A percentile compares a stretch with the other conserved stretches of the same genome.
Conservation (phyloP, 92 coral and sea anemone genomes). For the Parazoanthus darwini region DNA sequence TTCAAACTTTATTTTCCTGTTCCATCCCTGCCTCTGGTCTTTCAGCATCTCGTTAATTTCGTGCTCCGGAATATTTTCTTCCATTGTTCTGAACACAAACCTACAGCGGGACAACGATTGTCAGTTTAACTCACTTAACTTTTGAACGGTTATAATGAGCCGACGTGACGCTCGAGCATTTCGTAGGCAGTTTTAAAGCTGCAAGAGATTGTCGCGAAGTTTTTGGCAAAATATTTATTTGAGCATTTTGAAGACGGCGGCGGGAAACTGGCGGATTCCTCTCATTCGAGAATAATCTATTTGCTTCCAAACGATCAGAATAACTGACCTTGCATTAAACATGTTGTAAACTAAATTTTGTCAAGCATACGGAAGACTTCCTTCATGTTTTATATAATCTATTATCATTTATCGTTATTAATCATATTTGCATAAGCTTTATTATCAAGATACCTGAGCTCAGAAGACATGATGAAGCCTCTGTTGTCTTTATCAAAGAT, state of each 20-base stretch:
- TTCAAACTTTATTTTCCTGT: constrained; percentile 88
- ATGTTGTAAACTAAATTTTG: constrained; percentile 45
- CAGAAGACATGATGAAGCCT: constrained; percentile 92
- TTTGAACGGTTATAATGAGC: too few relatives aligned
- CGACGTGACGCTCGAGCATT: too few relatives aligned
- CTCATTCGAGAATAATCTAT: not conserved
- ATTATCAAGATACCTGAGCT: constrained; percentile 55
- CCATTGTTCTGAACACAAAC: constrained; percentile 77
- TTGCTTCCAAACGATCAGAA: not conserved
- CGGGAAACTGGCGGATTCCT: too few relatives aligned
- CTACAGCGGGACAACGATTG: not conserved
- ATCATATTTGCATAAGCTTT: not conserved
- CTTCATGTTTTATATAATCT: constrained; percentile 41
- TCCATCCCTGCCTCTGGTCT: constrained; percentile 88
- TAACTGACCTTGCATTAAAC: not conserved
- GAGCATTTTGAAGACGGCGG: not conserved
- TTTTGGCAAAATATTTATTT: too few relatives aligned
- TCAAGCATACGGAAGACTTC: constrained; percentile 42
- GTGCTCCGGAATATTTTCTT: constrained; percentile 94
- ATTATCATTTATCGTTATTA: too few relatives aligned
- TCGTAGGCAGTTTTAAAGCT: too few relatives aligned
- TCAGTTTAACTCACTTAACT: not conserved
- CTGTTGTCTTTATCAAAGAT: constrained; percentile 93
- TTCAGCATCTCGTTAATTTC: constrained; percentile 94
- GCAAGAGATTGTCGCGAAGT: too few relatives aligned